phyloP scores from a whole-genome alignment of 2,888 invertebrate species.

The Pyrgus malvae region DNA sequence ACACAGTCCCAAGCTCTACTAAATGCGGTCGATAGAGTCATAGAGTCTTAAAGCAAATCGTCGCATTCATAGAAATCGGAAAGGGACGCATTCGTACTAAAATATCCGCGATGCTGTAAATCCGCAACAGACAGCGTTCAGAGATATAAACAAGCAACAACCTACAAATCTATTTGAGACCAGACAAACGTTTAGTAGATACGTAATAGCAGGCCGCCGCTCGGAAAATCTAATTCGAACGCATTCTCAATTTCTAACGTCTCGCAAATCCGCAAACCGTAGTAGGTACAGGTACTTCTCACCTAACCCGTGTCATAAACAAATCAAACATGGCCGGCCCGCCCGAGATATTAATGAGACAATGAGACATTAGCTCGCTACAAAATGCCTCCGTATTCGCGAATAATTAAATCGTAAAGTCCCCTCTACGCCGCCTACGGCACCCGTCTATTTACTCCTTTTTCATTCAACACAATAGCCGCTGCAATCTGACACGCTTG shows the following conservation, averaged over 20 bases:
- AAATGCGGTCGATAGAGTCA: no score
- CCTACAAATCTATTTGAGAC: conserved; percentile 17
- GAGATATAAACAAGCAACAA: conserved; percentile 8
- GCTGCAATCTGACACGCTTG: conserved; percentile 70
- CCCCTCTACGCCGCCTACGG: conserved; percentile 79
- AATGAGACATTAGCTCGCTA: conserved; percentile 81
- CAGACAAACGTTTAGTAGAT: conserved; percentile 24
- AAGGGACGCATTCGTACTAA: not conserved
- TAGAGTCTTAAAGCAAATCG: no score
- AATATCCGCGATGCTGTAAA: not conserved
- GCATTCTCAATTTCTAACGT: conserved; percentile 42
- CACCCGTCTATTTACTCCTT: conserved; percentile 80
- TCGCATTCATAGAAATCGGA: no score
- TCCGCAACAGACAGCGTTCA: conserved; percentile 8
- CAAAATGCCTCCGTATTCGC: conserved; percentile 82
- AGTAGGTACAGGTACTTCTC: conserved; percentile 44
- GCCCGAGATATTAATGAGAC: conserved; percentile 80
- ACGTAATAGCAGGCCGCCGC: conserved; percentile 28
- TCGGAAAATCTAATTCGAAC: conserved; percentile 46
- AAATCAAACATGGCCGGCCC: conserved; percentile 80
- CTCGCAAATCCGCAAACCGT: conserved; percentile 43
- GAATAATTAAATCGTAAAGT: conserved; percentile 82
- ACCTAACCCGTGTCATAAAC: conserved; percentile 76
- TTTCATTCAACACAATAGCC: conserved; percentile 81
- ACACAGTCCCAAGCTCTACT: no score